Evolutionary conservation across 2,888 invertebrate genomes (phyloP).

Genomic region (Eledona agricola): DNA sequence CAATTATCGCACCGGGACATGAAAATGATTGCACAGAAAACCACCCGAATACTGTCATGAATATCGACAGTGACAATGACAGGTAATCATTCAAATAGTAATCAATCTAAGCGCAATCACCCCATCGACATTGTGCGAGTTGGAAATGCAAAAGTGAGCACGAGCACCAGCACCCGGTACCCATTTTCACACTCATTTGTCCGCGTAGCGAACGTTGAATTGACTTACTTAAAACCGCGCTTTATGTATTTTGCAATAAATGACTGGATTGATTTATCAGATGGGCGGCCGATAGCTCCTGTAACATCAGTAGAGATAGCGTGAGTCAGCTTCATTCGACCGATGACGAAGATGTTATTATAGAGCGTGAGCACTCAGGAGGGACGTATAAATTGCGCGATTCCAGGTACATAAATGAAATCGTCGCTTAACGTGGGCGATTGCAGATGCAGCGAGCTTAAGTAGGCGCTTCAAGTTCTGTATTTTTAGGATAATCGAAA

Average conservation of each 20-base stretch:
- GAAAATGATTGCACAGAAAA: slow-evolving; percentile 62
- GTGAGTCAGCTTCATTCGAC: slow-evolving; percentile 62
- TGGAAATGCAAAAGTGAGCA: not conserved
- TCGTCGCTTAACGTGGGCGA: too few species aligned
- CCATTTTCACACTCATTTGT: too few species aligned
- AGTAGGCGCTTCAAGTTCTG: too few species aligned
- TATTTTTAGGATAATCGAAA: slow-evolving; percentile 71
- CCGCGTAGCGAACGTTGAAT: too few species aligned
- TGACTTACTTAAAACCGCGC: too few species aligned
- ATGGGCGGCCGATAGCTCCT: slow-evolving; percentile 61
- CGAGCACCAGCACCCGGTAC: not conserved
- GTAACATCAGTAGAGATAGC: slow-evolving; percentile 58
- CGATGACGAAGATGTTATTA: slow-evolving; percentile 65
- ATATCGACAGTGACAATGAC: slow-evolving; percentile 64
- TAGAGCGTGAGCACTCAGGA: slow-evolving; percentile 65
- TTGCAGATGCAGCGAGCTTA: too few species aligned
- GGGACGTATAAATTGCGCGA: slow-evolving; percentile 76
- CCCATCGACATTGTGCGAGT: not conserved
- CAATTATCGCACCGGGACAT: slow-evolving; percentile 59
- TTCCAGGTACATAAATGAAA: slow-evolving; percentile 67
- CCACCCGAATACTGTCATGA: slow-evolving; percentile 61
- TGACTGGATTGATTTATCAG: slow-evolving; percentile 47
- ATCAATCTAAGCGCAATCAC: not conserved
- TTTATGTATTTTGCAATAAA: too few species aligned
- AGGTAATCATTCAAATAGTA: slow-evolving; percentile 51